Conservation (phyloP, 2,888 invertebrate species). For the Petrolisthes cinctipes region DNA sequence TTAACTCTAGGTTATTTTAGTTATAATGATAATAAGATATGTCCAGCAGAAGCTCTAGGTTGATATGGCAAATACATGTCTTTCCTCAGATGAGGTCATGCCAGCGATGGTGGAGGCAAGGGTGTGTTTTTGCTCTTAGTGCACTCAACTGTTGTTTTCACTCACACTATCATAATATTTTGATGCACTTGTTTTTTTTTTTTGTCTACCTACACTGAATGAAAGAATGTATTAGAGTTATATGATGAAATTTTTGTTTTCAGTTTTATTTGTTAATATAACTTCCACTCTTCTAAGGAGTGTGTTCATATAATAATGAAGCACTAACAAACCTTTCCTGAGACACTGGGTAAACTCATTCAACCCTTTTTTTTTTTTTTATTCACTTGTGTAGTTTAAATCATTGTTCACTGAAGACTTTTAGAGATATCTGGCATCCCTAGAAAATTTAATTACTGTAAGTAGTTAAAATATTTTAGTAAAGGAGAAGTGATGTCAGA, state of each 20-base stretch:
- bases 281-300: not conserved
- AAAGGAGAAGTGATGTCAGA: too few relatives aligned
- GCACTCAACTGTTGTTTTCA: not conserved
- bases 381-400: too few relatives aligned
- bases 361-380: not conserved
- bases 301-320: not conserved
- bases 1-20: too few relatives aligned
- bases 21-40: too few relatives aligned
- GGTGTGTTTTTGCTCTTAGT: conserved; percentile 34
- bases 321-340: not conserved
- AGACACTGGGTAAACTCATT: not conserved
- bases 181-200: not conserved
- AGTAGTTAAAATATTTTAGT: too few relatives aligned
- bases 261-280: not conserved
- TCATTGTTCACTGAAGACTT: too few relatives aligned
- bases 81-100: conserved; percentile 49
- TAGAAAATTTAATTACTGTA: too few relatives aligned
- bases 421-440: too few relatives aligned
- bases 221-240: not conserved
- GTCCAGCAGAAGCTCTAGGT: not conserved
- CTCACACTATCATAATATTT: too few relatives aligned
- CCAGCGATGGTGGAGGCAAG: conserved; percentile 51
- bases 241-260: not conserved
- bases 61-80: not conserved
- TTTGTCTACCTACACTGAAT: not conserved